Evolutionary conservation across 1,140 invertebrate species (phyloP).

Genomic region (Papilio polytes): DNA sequence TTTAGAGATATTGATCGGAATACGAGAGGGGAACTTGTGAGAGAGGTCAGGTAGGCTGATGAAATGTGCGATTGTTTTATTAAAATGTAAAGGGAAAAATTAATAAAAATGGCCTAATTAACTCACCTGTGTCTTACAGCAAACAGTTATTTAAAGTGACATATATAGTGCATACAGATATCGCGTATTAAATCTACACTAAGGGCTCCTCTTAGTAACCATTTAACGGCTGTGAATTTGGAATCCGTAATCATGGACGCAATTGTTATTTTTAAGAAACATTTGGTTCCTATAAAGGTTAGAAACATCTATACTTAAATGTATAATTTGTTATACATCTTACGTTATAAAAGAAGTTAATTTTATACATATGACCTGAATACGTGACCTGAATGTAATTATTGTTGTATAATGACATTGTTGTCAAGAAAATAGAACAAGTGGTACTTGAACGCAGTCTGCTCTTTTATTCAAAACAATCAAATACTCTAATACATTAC

Average conservation of each 20-base stretch:
- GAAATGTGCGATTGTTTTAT: not conserved
- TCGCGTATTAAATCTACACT: not conserved
- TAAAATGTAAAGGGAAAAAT: not conserved
- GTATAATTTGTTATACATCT: not conserved
- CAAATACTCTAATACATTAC: not conserved
- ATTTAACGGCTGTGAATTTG: not conserved
- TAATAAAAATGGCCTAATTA: no score
- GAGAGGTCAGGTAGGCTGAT: conserved; percentile 33
- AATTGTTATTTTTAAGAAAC: not conserved
- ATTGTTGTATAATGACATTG: conserved; percentile 11
- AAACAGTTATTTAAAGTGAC: not conserved
- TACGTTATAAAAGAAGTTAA: not conserved
- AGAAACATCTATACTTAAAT: not conserved
- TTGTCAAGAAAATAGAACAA: not conserved
- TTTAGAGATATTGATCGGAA: conserved; percentile 42
- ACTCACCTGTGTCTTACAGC: not conserved
- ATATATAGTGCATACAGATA: not conserved
- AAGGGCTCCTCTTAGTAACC: not conserved
- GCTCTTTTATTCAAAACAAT: not conserved
- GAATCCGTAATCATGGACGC: not conserved
- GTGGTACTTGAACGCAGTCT: not conserved
- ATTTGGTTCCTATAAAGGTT: not conserved
- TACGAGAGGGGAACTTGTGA: conserved; percentile 30
- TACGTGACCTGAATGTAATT: conserved; percentile 18
- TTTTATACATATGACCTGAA: conserved; percentile 9